Base-by-base conservation (phyloP, 2,888 invertebrate genomes). In the Synergus laeviventris region DNA sequence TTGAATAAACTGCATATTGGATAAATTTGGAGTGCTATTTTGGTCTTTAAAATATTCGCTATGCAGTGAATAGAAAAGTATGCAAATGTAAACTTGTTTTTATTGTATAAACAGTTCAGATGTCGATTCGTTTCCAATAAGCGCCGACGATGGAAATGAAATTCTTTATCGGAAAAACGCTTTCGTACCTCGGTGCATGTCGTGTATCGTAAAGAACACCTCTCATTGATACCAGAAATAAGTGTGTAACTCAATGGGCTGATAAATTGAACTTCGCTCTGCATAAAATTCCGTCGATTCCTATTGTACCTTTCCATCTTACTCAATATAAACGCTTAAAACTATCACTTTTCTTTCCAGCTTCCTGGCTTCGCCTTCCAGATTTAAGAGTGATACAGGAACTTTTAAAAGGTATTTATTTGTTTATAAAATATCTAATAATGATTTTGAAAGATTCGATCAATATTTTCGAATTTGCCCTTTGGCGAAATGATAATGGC, bases 101-200 rank as follows among this genome's bases (percentile, higher is more conserved):
- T 66, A 66, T 45, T 66, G 21, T 24, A 62, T 18, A 62, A 66
- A 66, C 42, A 66, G 42, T 45, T 66, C 66, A 66, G 42, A 42
- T 66, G 66, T 42, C 66, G 45, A 66, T 45, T 42, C 8, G 24
- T 66, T 66, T 66, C 24, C 66, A 66, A 45, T 66, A 66, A 45
- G 45, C 66, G 8, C 24, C 21, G 42, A 16, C 45, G 42, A 66
- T 66, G 66, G 42, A 66, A 66, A 45, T 64, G 66, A 45, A 45
- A 66, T 66, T 66, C 66, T 66, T 66, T 66, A 45, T 66, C 66
- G 66, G 66, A 31, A 66, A 66, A 66, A 66, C 66, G 66, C 66
- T 66, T 66, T 31, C 66, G 45, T 66, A 66, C 45, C 45, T 66
- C 21, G 24, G 21, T 31, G 42, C 66, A 66, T 66, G 66, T 66